These are phyloP conservation scores for Drosophila hydei DNA, from an alignment of 1,140 invertebrate species.

Conservation along the genomic window DNA sequence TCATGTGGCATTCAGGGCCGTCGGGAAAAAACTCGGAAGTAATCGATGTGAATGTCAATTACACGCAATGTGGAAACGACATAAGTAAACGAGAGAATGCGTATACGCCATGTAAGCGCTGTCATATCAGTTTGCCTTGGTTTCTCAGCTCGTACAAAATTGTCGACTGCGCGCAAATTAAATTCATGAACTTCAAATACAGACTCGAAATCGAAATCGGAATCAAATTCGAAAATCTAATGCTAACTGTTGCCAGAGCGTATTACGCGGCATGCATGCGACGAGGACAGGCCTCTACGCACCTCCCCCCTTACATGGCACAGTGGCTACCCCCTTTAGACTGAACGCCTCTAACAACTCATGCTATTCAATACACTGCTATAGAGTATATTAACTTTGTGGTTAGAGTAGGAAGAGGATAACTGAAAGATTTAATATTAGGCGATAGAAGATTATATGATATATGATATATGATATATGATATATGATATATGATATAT, in stretches of 20 bases:
- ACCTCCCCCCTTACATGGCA: constrained; percentile 1
- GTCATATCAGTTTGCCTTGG: constrained; percentile 35
- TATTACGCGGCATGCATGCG: constrained; percentile 43
- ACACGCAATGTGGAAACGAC: constrained; percentile 39
- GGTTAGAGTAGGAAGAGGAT: neutral
- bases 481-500: too few relatives aligned
- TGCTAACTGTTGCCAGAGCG: constrained; percentile 53
- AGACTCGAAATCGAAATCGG: constrained; percentile 25
- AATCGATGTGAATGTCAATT: constrained; percentile 52
- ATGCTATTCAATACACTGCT: neutral
- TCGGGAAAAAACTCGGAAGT: constrained; percentile 49
- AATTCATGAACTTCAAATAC: constrained; percentile 48
- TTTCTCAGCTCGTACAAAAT: constrained; percentile 12
- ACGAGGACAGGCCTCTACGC: constrained; percentile 35
- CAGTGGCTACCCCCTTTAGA: constrained; percentile 13
- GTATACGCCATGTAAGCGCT: constrained; percentile 49
- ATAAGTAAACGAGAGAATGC: constrained; percentile 50
- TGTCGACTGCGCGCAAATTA: constrained; percentile 39
- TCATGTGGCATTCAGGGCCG: constrained; percentile 24
- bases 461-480: too few relatives aligned
- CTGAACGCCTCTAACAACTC: constrained; percentile 3
- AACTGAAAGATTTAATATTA: too few relatives aligned
- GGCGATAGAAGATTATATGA: too few relatives aligned
- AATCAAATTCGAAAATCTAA: constrained; percentile 33
- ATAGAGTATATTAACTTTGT: neutral